Conservation (phyloP, 2,113 vertebrate genomes). For the Hippocampus barbouri region DNA sequence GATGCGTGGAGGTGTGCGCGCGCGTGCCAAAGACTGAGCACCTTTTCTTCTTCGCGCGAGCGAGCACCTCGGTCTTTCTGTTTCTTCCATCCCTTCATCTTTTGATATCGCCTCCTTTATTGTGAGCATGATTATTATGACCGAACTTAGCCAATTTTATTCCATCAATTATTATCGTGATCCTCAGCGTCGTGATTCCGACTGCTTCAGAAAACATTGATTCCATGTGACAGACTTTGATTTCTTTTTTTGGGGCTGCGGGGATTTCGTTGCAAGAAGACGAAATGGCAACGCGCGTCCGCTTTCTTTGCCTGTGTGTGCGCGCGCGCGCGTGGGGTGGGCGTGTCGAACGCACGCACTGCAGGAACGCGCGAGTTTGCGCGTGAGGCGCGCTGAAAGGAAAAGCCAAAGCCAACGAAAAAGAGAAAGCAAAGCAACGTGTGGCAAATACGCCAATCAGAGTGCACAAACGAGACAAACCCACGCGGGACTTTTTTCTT, state of each 20-base stretch:
- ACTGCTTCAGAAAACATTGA: background rate
- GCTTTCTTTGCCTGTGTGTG: background rate
- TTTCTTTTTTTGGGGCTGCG: background rate
- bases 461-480: too few relatives aligned
- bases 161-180: background rate
- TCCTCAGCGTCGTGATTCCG: background rate
- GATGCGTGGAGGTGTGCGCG: background rate
- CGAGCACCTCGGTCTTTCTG: background rate
- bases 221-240: background rate
- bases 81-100: background rate
- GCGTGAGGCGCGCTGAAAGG: slow-evolving; percentile 1
- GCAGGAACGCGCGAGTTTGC: slow-evolving; percentile 24
- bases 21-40: background rate
- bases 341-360: slow-evolving; percentile 47
- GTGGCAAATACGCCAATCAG: background rate
- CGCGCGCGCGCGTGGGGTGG: slow-evolving; percentile 18
- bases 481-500: too few relatives aligned
- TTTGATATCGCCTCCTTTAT: too few relatives aligned
- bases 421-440: background rate
- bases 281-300: background rate
- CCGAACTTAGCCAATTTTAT: too few relatives aligned
- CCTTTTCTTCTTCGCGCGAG: background rate
- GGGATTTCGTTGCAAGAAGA: background rate
- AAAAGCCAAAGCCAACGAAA: background rate
- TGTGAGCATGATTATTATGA: background rate